These are phyloP conservation scores for Thunnus albacares DNA, from an alignment of 2,797 vertebrate species.

Conservation along the genomic window DNA sequence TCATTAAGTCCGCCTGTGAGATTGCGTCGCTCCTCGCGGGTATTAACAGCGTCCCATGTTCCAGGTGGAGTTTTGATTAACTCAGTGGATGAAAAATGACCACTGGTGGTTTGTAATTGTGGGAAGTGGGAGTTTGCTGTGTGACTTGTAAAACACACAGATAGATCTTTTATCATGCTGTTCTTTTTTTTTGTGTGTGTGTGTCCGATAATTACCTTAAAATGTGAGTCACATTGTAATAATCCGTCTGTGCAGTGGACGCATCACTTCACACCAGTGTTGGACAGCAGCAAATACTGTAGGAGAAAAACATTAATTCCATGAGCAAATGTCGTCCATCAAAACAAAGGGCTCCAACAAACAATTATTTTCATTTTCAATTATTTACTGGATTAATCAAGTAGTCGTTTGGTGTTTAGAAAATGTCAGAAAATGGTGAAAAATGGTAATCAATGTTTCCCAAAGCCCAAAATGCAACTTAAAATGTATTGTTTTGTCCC, in stretches of 20 bases:
- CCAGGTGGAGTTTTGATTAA: conserved; percentile 49
- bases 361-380: too few relatives aligned
- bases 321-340: too few relatives aligned
- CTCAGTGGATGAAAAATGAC: conserved; percentile 36
- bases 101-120: conserved; percentile 15
- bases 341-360: too few relatives aligned
- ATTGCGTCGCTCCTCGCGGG: not conserved
- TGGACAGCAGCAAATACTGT: too few relatives aligned
- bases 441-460: too few relatives aligned
- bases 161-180: conserved; percentile 24
- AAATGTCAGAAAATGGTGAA: too few relatives aligned
- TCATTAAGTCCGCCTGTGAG: conserved; percentile 38
- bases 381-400: too few relatives aligned
- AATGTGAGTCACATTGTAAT: not conserved
- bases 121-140: conserved; percentile 10
- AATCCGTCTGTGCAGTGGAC: conserved; percentile 5
- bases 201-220: conserved; percentile 6
- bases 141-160: conserved; percentile 1
- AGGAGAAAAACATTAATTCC: too few relatives aligned
- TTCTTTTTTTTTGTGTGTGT: not conserved
- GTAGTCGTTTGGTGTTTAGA: too few relatives aligned
- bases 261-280: not conserved
- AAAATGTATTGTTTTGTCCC: too few relatives aligned
- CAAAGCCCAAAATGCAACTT: too few relatives aligned
- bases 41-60: not conserved